phyloP scores from a whole-genome alignment of 1,140 invertebrate genomes.

The Caerostris extrusa region DNA sequence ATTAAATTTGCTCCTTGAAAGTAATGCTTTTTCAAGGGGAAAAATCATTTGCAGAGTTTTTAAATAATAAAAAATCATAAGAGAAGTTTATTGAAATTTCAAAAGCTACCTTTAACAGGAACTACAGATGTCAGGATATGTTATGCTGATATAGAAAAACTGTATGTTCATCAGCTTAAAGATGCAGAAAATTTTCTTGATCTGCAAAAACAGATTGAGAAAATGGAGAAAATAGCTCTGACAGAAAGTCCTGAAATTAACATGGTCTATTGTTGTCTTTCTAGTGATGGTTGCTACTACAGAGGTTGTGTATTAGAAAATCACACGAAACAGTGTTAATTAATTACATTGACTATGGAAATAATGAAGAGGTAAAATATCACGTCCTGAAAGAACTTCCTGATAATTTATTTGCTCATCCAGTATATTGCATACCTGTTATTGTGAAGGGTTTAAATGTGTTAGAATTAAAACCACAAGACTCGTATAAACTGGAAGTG shows the following conservation, averaged over 20 bases:
- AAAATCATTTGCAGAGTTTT: not conserved
- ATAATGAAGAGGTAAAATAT: not conserved
- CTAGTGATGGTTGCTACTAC: constrained; percentile 48
- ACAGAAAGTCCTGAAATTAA: not conserved
- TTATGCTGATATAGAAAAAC: not conserved
- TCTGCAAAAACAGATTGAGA: not conserved
- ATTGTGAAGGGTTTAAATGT: not conserved
- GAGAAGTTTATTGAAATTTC: not conserved
- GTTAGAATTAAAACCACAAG: not conserved
- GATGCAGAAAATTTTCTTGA: not conserved
- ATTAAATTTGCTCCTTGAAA: not conserved
- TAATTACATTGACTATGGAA: constrained; percentile 63
- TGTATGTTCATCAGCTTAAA: constrained; percentile 22
- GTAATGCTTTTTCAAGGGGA: constrained; percentile 44
- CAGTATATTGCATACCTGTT: constrained; percentile 30
- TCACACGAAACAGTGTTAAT: not conserved
- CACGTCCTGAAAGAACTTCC: constrained; percentile 36
- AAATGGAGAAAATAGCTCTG: not conserved
- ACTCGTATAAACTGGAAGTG: not conserved
- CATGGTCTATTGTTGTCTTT: constrained; percentile 48
- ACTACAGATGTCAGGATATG: not conserved
- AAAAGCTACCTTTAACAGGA: not conserved
- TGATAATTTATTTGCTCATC: constrained; percentile 33
- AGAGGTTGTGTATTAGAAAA: not conserved
- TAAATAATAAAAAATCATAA: not conserved